Base-by-base conservation (phyloP, 2,113 vertebrate species). In the Xenus cinereus region DNA sequence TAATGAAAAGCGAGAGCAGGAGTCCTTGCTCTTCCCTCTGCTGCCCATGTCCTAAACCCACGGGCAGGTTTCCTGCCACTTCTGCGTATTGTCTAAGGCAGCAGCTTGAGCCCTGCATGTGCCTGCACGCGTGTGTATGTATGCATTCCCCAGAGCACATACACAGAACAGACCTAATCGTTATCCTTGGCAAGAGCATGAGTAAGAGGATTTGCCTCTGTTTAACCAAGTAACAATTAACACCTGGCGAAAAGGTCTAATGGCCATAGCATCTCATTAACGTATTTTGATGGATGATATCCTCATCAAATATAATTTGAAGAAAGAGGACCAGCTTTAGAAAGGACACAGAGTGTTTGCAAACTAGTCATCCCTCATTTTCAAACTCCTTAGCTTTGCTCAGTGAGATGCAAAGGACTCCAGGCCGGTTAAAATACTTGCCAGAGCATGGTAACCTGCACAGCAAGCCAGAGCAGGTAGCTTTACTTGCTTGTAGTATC, bases 171-270 rank as follows among this genome's bases (percentile, higher is more conserved):
- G 63, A 79, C 17, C 67, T 87, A 51, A 86, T 63, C 8, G 0
- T 90, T 91, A 81, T 81, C 91, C 87, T 48, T 2, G 0, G 60
- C 67, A 63, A 74, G 68, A 93, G 22, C 43, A 51, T 1, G 27
- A 80, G 24, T 91, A 93, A 88, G 94, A 95, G 80, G 93, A 92
- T 95, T 90, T 93, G 73, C 77, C 32, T 90, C 60, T 84, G 22
- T 87, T 87, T 87, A 89, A 89, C 80, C 87, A 89, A 68, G 69
- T 41, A 72, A 72, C 68, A 80, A 84, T 76, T 93, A 88, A 86
- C 56, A 87, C 43, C 56, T 75, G 24, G 23, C 74, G 56, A 92
- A 84, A 84, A 92, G 46, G 48, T 87, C 64, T 89, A 84, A 77
- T 0, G 7, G 43, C 45, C n/a, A 19, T 23, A 56, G 37, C 46